A percentile compares a stretch with the other conserved stretches of the same genome.
These are phyloP conservation scores for Peromyscus aztecus DNA, from an alignment of 2,797 vertebrate species.

Conservation along the genomic window DNA sequence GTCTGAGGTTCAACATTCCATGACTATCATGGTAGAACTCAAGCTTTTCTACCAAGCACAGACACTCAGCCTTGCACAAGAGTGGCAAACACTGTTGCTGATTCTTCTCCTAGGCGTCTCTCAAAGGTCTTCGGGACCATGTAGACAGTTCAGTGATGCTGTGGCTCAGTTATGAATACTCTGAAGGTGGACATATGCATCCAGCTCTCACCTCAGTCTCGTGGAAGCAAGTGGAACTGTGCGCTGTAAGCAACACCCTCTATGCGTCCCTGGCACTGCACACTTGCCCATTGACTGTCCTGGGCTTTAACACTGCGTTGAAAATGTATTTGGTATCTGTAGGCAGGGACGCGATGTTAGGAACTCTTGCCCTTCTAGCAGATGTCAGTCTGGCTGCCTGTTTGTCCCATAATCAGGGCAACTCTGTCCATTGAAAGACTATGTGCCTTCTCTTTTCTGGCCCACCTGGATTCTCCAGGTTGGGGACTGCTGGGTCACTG, in stretches of 20 bases:
- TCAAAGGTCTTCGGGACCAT: not conserved
- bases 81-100: rapidly evolving
- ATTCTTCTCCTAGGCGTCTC: not conserved
- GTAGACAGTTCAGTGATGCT: not conserved
- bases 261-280: conserved; percentile 92
- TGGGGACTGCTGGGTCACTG: rapidly evolving
- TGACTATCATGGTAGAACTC: rapidly evolving
- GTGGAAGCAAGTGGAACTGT: conserved; percentile 94
- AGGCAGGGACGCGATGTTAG: conserved; percentile 92
- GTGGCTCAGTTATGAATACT: not conserved
- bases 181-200: not conserved
- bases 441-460: not conserved
- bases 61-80: rapidly evolving
- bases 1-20: not conserved
- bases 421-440: not conserved
- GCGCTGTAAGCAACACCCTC: conserved; percentile 92
- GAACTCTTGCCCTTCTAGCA: conserved; percentile 91
- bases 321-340: conserved; percentile 82
- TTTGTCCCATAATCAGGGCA: conserved; percentile 89
- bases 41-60: not conserved
- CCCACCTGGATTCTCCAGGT: not conserved
- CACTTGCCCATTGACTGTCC: conserved; percentile 92
- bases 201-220: conserved; percentile 92
- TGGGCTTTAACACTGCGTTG: conserved; percentile 76
- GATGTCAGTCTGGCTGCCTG: conserved; percentile 91